Evolutionary conservation across 92 coral and sea anemone species (phyloP), one percentile per base, ranked within the genome.

Genomic region (Galaxea fascicularis): DNA sequence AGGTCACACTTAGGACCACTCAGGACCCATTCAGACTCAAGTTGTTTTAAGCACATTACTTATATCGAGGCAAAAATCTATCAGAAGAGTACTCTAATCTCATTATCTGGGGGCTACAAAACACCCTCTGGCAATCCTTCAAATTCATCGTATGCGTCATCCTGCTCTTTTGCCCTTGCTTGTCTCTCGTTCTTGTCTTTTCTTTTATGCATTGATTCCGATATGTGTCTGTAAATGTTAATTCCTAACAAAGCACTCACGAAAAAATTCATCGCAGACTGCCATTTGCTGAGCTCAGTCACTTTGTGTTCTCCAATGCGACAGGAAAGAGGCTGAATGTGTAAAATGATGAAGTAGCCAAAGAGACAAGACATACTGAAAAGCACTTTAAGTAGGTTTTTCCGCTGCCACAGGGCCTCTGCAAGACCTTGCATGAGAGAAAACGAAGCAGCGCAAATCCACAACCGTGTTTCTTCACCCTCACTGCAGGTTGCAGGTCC

Each of bases 391-490:
- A 80, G 59, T 12, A 92, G 63, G 75, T 83, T 82, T 59, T 94
- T 94, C 12, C 93, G 75, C 64, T 94, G 93, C 95, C 92, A 87
- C 16, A 88, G 54, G 10, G 95, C 87, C 56, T 94, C 98, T 1
- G 95, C 93, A 39, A 94, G 87, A 52, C 93, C 93, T 58, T 74
- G 95, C 8, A 87, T 22, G 44, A 89, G 80, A 10, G 98, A 86
- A 52, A 94, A 72, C 35, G 91, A 87, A 0, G 94, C 94, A 1
- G 95, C 91, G 28, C 95, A 94, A 54, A 92, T 90, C 98, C 98
- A 94, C 0, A 92, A 88, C 56, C 98, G 80, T 22, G 91, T 92
- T 85, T 94, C 98, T 86, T 94, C 98, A 54, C 95, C 90, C 63
- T 65, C 85, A 8, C 92, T 71, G 56, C 98, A 94, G 60, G 79